A percentile compares a stretch with the other conserved stretches of the same genome.
phyloP scores from a whole-genome alignment of 2,797 vertebrate species.

The Danionella dracula region DNA sequence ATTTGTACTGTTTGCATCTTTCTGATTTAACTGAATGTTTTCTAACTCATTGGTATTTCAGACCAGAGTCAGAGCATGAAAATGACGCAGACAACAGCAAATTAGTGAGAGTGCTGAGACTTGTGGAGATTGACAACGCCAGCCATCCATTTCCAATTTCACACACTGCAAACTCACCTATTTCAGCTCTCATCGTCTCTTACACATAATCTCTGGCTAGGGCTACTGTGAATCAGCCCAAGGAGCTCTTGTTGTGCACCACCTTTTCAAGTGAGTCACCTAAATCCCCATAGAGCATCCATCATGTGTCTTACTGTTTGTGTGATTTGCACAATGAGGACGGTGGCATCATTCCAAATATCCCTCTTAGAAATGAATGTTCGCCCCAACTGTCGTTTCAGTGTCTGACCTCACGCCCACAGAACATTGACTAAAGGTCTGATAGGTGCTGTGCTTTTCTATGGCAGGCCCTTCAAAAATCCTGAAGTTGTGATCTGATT shows the following conservation, averaged over 20 bases:
- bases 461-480: no score
- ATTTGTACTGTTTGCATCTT: not conserved
- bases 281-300: constrained; percentile 13
- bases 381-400: constrained; percentile 40
- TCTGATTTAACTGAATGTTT: not conserved
- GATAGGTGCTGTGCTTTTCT: no score
- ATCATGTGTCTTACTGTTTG: not conserved
- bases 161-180: constrained; percentile 50
- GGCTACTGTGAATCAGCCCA: constrained; percentile 23
- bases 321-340: constrained; percentile 12
- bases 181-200: constrained; percentile 42
- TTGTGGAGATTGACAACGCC: constrained; percentile 43
- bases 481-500: no score
- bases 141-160: constrained; percentile 55
- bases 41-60: constrained; percentile 31
- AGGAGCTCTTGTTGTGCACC: constrained; percentile 21
- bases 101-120: constrained; percentile 46
- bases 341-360: constrained; percentile 9
- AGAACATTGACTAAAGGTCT: no score
- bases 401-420: no score
- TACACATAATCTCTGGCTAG: constrained; percentile 30
- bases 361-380: constrained; percentile 8
- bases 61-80: constrained; percentile 18
- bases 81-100: constrained; percentile 46
- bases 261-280: constrained; percentile 11